phyloP scores from a whole-genome alignment of 2,888 invertebrate species.

The Carterocephalus palaemon region DNA sequence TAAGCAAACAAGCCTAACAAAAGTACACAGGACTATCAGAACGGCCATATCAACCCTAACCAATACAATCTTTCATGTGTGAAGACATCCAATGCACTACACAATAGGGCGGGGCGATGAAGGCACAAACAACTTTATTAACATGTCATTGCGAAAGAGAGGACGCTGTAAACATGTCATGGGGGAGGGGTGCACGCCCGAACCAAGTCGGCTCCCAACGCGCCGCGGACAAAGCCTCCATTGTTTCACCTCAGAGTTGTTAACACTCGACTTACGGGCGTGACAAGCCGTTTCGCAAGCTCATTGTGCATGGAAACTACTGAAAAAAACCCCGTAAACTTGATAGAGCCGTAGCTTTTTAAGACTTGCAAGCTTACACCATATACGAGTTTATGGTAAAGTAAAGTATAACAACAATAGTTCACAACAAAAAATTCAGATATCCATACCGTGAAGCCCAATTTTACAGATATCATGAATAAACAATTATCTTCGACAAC shows the following conservation, averaged over 20 bases:
- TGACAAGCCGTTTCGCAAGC: constrained; percentile 36
- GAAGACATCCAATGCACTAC: constrained; percentile 17
- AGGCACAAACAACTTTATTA: constrained; percentile 50
- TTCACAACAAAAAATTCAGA: no score
- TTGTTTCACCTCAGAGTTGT: constrained; percentile 49
- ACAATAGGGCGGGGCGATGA: constrained; percentile 20
- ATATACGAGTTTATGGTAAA: background rate
- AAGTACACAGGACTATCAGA: background rate
- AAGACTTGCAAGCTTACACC: background rate
- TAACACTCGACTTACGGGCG: constrained; percentile 47
- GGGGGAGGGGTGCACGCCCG: constrained; percentile 37
- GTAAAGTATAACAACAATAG: constrained; percentile 7
- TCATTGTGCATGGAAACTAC: constrained; percentile 26
- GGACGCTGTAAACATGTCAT: constrained; percentile 37
- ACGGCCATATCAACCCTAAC: constrained; percentile 4
- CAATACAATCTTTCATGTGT: constrained; percentile 17
- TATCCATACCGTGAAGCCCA: no score
- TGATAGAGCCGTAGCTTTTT: constrained; percentile 11
- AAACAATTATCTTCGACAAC: background rate
- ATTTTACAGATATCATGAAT: background rate
- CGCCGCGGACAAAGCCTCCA: constrained; percentile 47
- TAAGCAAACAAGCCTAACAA: no score
- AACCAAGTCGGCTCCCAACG: constrained; percentile 45
- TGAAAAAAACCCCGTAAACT: constrained; percentile 11
- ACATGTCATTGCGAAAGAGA: constrained; percentile 58